Conservation (phyloP, 2,888 invertebrate genomes). For the Dichetophora obliterata region DNA sequence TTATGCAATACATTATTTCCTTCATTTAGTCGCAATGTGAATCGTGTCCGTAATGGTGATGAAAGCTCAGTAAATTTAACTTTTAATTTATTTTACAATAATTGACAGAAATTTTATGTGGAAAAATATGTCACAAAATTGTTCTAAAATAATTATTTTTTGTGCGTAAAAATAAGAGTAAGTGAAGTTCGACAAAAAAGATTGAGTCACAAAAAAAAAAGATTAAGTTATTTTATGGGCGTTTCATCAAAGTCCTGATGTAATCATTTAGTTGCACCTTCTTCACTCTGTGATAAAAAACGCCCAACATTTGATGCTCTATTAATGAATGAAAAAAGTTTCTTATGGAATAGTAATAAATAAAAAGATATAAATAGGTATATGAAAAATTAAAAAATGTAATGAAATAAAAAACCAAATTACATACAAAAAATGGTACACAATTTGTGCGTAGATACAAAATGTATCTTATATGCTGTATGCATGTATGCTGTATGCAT, state of each 20-base stretch:
- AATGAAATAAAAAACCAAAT: neutral
- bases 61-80: neutral
- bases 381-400: neutral
- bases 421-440: neutral
- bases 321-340: neutral
- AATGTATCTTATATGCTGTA: neutral
- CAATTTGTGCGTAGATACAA: neutral
- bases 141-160: too few relatives aligned
- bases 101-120: neutral
- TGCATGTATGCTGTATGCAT: neutral
- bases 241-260: constrained; percentile 30
- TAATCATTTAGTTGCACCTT: constrained; percentile 17
- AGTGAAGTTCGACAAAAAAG: neutral
- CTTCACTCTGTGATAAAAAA: neutral
- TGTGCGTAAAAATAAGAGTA: neutral
- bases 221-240: constrained; percentile 18
- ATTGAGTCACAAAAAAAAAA: neutral
- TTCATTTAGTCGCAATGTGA: constrained; percentile 21
- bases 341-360: neutral
- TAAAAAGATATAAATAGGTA: neutral
- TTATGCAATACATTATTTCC: constrained; percentile 11
- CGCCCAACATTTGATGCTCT: neutral
- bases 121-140: too few relatives aligned
- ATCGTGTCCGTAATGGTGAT: neutral
- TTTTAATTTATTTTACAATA: neutral